Percentiles rank a stretch among this genome's conserved stretches.
phyloP scores from a whole-genome alignment of 2,888 invertebrate species.

The Neocrepidodera transversa region DNA sequence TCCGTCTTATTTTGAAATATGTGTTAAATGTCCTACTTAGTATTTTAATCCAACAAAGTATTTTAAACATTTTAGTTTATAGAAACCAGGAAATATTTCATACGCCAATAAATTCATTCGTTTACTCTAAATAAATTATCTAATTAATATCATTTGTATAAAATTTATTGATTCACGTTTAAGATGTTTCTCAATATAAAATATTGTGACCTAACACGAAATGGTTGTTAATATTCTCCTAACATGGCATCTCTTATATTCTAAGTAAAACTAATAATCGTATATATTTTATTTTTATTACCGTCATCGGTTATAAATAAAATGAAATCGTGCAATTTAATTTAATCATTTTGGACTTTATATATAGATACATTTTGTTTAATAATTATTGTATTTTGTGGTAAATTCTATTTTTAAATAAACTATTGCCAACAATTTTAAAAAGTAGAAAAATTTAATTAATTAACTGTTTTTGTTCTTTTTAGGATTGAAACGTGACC shows the following conservation, averaged over 20 bases:
- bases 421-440: too few relatives aligned
- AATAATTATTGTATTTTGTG: too few relatives aligned
- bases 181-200: slow-evolving; percentile 19
- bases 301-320: background rate
- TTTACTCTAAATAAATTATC: slow-evolving; percentile 1
- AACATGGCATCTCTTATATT: slow-evolving; percentile 18
- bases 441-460: too few relatives aligned
- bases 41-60: too few relatives aligned
- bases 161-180: slow-evolving; percentile 11
- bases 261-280: slow-evolving; percentile 11
- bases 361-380: background rate
- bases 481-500: too few relatives aligned
- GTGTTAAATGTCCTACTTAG: too few relatives aligned
- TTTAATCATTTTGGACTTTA: slow-evolving; percentile 3
- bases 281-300: slow-evolving; percentile 13
- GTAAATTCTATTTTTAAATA: too few relatives aligned
- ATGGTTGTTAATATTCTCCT: slow-evolving; percentile 16
- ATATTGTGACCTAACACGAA: slow-evolving; percentile 24
- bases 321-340: slow-evolving; percentile 3
- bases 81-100: too few relatives aligned
- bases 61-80: too few relatives aligned
- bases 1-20: too few relatives aligned
- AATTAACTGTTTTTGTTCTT: too few relatives aligned
- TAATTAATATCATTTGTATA: background rate
- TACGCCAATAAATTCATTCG: too few relatives aligned